A percentile compares a stretch with the other conserved stretches of the same genome.
These are phyloP conservation scores for Gandaritis pyraliata DNA, from an alignment of 2,888 invertebrate genomes.

Conservation along the genomic window DNA sequence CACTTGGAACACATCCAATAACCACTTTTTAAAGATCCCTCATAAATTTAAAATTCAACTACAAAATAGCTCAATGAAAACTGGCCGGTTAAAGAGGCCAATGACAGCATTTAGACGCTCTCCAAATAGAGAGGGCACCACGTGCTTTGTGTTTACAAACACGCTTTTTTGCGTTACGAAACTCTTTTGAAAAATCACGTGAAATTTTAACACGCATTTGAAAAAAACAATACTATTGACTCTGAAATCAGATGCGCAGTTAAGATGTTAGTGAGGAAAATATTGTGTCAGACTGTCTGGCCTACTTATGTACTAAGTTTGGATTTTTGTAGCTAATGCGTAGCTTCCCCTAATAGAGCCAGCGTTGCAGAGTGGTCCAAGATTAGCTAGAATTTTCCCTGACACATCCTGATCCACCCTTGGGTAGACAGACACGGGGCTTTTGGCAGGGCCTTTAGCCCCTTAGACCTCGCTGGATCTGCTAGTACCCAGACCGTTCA, in stretches of 20 bases:
- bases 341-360: too few species aligned
- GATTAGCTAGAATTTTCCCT: too few species aligned
- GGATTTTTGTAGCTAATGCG: too few species aligned
- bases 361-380: background rate
- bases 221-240: background rate
- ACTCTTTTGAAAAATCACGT: constrained; percentile 20
- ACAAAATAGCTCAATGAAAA: background rate
- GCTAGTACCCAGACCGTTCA: too few species aligned
- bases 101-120: constrained; percentile 24
- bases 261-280: background rate
- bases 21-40: constrained; percentile 11
- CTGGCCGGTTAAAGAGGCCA: constrained; percentile 24
- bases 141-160: constrained; percentile 42
- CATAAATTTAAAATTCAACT: constrained; percentile 4
- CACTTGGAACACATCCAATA: constrained; percentile 28
- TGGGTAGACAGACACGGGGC: too few species aligned
- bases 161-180: constrained; percentile 26
- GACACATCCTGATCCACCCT: too few species aligned
- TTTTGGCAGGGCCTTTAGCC: too few species aligned
- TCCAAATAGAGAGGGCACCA: constrained; percentile 38
- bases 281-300: too few species aligned
- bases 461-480: too few species aligned
- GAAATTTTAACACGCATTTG: constrained; percentile 2
- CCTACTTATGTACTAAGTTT: background rate
- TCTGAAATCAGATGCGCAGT: constrained; percentile 5